Evolutionary conservation across 1,140 invertebrate species (phyloP).

Genomic region (Formica exsecta): DNA sequence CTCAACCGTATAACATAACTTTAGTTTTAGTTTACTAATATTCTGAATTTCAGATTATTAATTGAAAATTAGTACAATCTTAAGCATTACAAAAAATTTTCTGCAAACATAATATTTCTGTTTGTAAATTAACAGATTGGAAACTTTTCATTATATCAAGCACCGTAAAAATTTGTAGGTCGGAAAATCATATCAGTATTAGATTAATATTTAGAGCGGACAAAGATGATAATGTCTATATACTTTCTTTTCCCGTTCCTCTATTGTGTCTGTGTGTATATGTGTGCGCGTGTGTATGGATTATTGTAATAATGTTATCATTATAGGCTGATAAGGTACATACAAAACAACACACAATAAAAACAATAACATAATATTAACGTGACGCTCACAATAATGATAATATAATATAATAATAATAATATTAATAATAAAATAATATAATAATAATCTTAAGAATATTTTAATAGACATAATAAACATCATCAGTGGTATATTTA

Average conservation of each 20-base stretch:
- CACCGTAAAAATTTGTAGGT: constrained; percentile 5
- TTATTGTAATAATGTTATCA: constrained; percentile 84
- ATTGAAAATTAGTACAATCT: constrained; percentile 23
- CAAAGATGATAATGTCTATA: constrained; percentile 51
- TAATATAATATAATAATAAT: constrained; percentile 79
- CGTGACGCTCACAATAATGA: constrained; percentile 86
- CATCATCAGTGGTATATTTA: constrained; percentile 84
- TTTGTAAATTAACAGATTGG: constrained; percentile 8
- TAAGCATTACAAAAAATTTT: constrained; percentile 38
- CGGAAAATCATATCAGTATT: constrained; percentile 39
- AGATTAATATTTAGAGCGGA: constrained; percentile 28
- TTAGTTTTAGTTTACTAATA: constrained; percentile 20
- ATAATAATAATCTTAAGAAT: constrained; percentile 83
- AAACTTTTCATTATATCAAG: constrained; percentile 2
- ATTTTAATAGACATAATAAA: constrained; percentile 83
- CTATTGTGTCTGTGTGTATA: constrained; percentile 27
- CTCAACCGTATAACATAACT: constrained; percentile 42
- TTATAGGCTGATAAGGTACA: constrained; percentile 84
- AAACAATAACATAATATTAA: constrained; percentile 87
- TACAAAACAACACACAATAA: constrained; percentile 87
- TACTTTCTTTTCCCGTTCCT: constrained; percentile 53
- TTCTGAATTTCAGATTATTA: constrained; percentile 1
- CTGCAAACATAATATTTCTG: constrained; percentile 25
- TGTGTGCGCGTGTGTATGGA: constrained; percentile 56
- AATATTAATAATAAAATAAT: constrained; percentile 82